Evolutionary conservation across 2,888 invertebrate species (phyloP), one percentile per base, ranked within the genome.

Genomic region (Exocentrus adspersus): DNA sequence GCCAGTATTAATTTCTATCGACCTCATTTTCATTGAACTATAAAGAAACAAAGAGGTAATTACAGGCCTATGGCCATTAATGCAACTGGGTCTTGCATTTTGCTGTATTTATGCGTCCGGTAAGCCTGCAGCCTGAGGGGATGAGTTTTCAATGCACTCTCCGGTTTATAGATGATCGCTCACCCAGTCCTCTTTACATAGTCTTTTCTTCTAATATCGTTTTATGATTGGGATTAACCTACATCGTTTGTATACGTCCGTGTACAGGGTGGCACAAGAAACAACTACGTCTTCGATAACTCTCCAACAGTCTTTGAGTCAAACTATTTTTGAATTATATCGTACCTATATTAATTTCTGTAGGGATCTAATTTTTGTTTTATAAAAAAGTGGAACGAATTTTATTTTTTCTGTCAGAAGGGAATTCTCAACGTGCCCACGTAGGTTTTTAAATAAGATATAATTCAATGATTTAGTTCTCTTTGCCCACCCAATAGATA

Each of bases 21-120:
- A 75, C 75, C 75, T 72, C 75, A 75, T 75, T 75, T 72, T 72
- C 75, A 74, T 72, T 73, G 75, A 74, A 74, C 75, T 74, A 74
- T 75, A 72, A 74, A 75, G 71, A 72, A 72, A 75, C 74, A 74
- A 75, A 74, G 74, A 72, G 69, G 65, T 71, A 75, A 75, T 75
- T 75, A 70, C 72, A 61, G 62, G 71, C 72, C 70, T 72, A 62
- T 71, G 67, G 70, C 68, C 66, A 73, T 75, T 73, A 74, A 75
- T 75, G 75, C 74, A 75, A 73, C 70, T 72, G 71, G 73, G 73
- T 73, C 73, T 75, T 70, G 69, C 65, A 69, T 68, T 64, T 65
- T 60, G 59, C 53, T 12, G 72, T 68, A 64, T 69, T 70, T 68
- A 72, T 62, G 59, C 65, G 65, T 65, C 65, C 62, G 62, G 65